Percentiles rank a stretch among this genome's conserved stretches.
These are phyloP conservation scores for Varanus salvator DNA, from an alignment of 2,113 vertebrate species.

Conservation along the genomic window DNA sequence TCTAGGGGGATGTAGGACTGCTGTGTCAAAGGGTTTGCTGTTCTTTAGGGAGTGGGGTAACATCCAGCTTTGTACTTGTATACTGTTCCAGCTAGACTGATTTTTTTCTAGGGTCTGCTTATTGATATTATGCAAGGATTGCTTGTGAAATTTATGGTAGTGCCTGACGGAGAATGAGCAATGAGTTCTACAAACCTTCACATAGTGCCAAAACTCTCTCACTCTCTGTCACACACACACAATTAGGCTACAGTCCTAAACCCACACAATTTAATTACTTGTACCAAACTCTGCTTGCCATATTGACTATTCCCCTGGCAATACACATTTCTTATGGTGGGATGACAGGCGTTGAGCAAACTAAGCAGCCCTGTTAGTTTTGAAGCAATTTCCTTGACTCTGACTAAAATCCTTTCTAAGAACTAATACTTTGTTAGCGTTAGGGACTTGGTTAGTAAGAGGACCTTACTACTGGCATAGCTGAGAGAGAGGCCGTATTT, in stretches of 20 bases:
- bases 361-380: no score
- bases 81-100: background rate
- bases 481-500: background rate
- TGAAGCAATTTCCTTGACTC: no score
- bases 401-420: no score
- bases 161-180: no score
- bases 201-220: background rate
- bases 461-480: background rate
- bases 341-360: background rate
- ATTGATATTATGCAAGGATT: background rate
- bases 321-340: background rate
- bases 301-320: background rate
- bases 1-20: no score
- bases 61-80: background rate
- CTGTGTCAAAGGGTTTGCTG: background rate
- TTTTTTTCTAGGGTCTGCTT: background rate
- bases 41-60: background rate
- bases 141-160: background rate
- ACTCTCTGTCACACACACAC: no score
- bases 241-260: background rate
- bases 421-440: background rate
- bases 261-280: background rate
- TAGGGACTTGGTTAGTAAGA: background rate
- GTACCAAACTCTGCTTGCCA: background rate
- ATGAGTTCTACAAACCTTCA: background rate